A percentile compares a stretch with the other conserved stretches of the same genome.
These are phyloP conservation scores for Cyrtodaria siliqua DNA, from an alignment of 2,888 invertebrate species.

Conservation along the genomic window DNA sequence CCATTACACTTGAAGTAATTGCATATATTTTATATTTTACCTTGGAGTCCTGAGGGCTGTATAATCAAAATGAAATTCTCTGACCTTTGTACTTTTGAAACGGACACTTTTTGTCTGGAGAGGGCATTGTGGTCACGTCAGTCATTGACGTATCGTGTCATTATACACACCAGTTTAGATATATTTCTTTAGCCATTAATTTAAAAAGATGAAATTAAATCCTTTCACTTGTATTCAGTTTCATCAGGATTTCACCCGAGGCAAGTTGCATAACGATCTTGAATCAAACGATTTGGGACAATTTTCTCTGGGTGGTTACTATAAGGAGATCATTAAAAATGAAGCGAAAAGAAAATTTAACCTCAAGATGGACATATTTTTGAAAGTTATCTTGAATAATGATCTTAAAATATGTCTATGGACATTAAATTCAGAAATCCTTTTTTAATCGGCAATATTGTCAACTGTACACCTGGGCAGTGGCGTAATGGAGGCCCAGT, in stretches of 20 bases:
- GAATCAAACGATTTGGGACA: constrained; percentile 61
- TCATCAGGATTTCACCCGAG: constrained; percentile 47
- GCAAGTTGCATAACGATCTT: constrained; percentile 62
- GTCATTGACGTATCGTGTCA: constrained; percentile 61
- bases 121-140: constrained; percentile 58
- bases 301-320: constrained; percentile 54
- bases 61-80: constrained; percentile 62
- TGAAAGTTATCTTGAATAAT: constrained; percentile 63
- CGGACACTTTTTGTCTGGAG: constrained; percentile 56
- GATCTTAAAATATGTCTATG: constrained; percentile 63
- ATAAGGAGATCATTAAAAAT: constrained; percentile 63
- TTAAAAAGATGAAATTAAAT: constrained; percentile 68
- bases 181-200: constrained; percentile 67
- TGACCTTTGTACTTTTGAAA: constrained; percentile 56
- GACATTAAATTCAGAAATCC: constrained; percentile 56
- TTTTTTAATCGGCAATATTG: constrained; percentile 44
- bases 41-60: constrained; percentile 29
- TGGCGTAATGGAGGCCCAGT: too few species aligned
- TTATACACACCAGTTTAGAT: constrained; percentile 57
- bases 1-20: constrained; percentile 39
- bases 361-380: constrained; percentile 58
- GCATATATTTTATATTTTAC: constrained; percentile 55
- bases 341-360: constrained; percentile 49
- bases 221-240: constrained; percentile 49
- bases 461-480: constrained; percentile 31